Conservation (phyloP, 1,140 invertebrate genomes). For the Scaptomyza pallida region DNA sequence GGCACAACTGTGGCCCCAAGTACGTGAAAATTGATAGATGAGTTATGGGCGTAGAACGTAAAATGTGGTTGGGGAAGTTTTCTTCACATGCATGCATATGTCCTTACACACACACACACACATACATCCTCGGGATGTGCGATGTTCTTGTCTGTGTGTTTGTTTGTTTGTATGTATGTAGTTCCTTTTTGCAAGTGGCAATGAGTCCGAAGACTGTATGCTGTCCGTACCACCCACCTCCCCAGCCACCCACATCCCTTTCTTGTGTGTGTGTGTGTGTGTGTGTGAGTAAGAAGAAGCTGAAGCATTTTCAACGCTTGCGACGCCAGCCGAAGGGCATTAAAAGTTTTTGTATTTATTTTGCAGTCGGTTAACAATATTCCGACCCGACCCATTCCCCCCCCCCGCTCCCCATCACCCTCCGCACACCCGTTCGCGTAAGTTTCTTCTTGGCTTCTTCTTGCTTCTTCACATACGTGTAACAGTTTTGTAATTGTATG, state of each 20-base stretch:
- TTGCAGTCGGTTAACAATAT: constrained; percentile 83
- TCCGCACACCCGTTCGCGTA: constrained; percentile 4
- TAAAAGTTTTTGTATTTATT: constrained; percentile 83
- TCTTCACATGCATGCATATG: constrained; percentile 64
- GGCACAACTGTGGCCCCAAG: constrained; percentile 67
- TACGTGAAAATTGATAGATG: constrained; percentile 84
- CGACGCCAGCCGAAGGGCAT: constrained; percentile 68
- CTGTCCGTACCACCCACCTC: constrained; percentile 52
- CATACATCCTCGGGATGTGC: constrained; percentile 15
- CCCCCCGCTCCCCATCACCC: neutral
- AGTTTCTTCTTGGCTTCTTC: constrained; percentile 15
- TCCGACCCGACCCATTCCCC: constrained; percentile 36
- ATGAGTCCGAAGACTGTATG: constrained; percentile 78
- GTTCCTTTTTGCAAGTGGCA: constrained; percentile 77
- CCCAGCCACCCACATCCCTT: constrained; percentile 9
- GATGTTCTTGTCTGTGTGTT: constrained; percentile 24
- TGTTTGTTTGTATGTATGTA: constrained; percentile 44
- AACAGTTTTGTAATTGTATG: constrained; percentile 77
- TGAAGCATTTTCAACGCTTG: constrained; percentile 76
- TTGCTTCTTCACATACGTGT: constrained; percentile 59
- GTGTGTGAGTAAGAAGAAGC: constrained; percentile 28
- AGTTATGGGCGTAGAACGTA: constrained; percentile 68
- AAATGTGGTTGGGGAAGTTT: constrained; percentile 43
- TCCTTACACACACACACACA: constrained; percentile 40
- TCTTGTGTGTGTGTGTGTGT: constrained; percentile 15